Percentiles rank a stretch among this genome's conserved stretches.
Evolutionary conservation across 2,888 invertebrate species (phyloP).

Genomic region (Lutraria lutraria): DNA sequence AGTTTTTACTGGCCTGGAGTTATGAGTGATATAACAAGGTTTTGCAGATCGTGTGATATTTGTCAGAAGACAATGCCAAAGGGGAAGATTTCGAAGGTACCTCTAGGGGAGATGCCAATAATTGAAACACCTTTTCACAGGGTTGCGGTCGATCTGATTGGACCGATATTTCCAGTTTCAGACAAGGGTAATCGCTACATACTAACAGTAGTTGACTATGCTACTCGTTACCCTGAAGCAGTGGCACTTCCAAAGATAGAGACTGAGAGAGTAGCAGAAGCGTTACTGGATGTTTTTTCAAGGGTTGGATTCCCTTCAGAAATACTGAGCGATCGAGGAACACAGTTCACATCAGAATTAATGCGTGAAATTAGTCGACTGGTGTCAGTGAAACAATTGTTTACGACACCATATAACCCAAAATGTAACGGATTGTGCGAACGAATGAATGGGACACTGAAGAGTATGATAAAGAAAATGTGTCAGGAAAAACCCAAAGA

Average conservation of each 20-base stretch:
- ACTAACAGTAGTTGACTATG: background rate
- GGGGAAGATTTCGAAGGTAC: background rate
- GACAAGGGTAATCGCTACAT: background rate
- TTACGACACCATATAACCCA: background rate
- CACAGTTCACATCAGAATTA: background rate
- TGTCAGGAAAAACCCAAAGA: background rate
- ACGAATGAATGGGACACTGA: background rate
- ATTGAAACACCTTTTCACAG: background rate
- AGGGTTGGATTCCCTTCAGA: background rate
- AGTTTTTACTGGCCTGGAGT: background rate
- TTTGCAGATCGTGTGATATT: background rate
- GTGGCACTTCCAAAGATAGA: background rate
- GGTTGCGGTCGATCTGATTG: background rate
- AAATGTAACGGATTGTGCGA: background rate
- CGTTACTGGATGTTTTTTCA: background rate
- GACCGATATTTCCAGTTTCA: background rate
- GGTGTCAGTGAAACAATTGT: background rate
- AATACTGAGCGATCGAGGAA: background rate
- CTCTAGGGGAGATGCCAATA: background rate
- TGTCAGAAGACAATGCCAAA: background rate
- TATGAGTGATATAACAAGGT: background rate
- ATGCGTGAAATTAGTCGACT: background rate
- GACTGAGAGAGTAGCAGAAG: background rate
- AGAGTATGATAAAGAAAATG: background rate
- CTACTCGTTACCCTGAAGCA: background rate